Base-by-base conservation (phyloP, 2,113 vertebrate species). In the Phylloscopus whistleri region DNA sequence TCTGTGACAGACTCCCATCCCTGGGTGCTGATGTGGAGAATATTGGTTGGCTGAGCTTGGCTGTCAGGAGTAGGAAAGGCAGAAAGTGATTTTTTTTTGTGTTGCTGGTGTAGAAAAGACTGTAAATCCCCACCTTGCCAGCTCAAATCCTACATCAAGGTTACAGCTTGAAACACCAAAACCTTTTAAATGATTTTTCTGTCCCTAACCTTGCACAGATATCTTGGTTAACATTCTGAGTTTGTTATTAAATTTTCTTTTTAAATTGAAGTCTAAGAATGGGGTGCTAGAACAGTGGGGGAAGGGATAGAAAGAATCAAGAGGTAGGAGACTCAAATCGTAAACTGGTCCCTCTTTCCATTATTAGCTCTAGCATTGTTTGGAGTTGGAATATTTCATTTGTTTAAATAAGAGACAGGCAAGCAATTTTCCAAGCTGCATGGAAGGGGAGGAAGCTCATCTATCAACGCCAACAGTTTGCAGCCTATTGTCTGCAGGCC, bases 401-500 rank as follows among this genome's bases (percentile, higher is more conserved):
- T 88, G 37, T 83, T 87, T 63, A 81, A 93, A 51, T 56, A 77
- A 93, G 62, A 92, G 76, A 56, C 30, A 67, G 79, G 56, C 73
- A 91, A 94, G 87, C 62, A 79, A 58, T 94, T 94, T 96, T 84
- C 59, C 55, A 94, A 68, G 60, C 91, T 72, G 23, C 28, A 41
- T 43, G 52, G 37, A 93, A 49, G 43, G 44, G 64, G 64, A 94
- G 69, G 89, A 89, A 84, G 43, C 69, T 90, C 80, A 93, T 97
- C 76, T 89, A 89, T 96, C 91, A 97, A 78, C 0, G 52, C 44
- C 86, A 89, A 41, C 73, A 70, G 83, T 94, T 93, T 75, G 68
- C 73, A 94, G 37, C 56, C 83, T 77, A 92, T 93, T 95, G 83
- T 94, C 69, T 94, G 60, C 48, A 68, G 64, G 52, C 64, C 86